Evolutionary conservation across 2,797 vertebrate genomes (phyloP), one percentile per base, ranked within the genome.

Genomic region (Argyrosomus regius): DNA sequence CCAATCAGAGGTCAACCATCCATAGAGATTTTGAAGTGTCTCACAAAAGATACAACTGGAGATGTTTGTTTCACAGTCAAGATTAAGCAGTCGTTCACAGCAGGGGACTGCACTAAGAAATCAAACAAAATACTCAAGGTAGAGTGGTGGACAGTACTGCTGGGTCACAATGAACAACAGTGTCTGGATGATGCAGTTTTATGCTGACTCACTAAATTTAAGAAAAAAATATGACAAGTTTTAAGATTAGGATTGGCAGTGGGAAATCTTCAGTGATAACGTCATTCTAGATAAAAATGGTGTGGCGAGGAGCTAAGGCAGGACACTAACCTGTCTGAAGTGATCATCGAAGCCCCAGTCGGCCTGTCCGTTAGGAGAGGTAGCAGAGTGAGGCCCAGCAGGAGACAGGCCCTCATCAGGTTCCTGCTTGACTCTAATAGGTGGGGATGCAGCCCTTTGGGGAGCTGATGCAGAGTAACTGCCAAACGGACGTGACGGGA

Each of bases 261-360:
- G 7, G 16, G 35, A 52, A 31, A 39, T 24, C 16, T 57, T 64
- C 0, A 66, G 45, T 7, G n/a, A 18, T 6, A 39, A 75, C 13
- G 31, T 48, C 8, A 57, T 43, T 68, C 31, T 9, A 48, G 13
- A 66, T 1, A 20, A 72, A 72, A 76, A 64, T 9, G 1, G 11
- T 14, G 26, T 43, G 45, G 31, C 35, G 22, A 41, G 14, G n/a
- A 43, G 57, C 18, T 49, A 48, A 17, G 52, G 54, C 18, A 57
- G 66, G 7, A 68, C 68, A 95, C 96, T 95, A 85, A 99, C 98
- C 97, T 97, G 97, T 92, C 97, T 97, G 88, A 98, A 96, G 77
- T 96, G 97, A 73, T 98, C 97, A 0, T 99, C 97, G 84, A 95
- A 93, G 80, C 93, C 94, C 97, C 97, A 98, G 87, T 92, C 94